Percentiles rank a stretch among this genome's conserved stretches.
phyloP scores from a whole-genome alignment of 2,113 vertebrate species.

The Sinocyclocheilus rhinocerous region DNA sequence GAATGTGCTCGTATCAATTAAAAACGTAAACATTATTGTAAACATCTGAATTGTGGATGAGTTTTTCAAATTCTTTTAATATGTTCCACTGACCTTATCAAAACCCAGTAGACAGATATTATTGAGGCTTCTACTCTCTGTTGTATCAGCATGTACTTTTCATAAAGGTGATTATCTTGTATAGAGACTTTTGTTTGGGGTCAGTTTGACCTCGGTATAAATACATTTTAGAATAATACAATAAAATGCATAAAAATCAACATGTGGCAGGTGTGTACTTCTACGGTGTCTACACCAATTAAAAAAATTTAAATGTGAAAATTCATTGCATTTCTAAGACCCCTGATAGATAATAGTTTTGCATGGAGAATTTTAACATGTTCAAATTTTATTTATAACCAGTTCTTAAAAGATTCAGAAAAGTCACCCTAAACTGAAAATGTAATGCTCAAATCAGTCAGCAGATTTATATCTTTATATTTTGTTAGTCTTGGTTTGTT shows the following conservation, averaged over 20 bases:
- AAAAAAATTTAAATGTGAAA: not conserved
- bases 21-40: not conserved
- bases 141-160: conserved; percentile 3
- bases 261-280: not conserved
- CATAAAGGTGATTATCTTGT: conserved; percentile 12
- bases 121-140: not conserved
- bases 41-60: not conserved
- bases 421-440: not conserved
- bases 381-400: not conserved
- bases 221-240: not conserved
- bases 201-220: not conserved
- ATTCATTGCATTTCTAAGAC: not conserved
- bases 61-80: not conserved
- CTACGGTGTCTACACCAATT: not conserved
- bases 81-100: not conserved
- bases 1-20: not conserved
- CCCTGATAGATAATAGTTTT: not conserved
- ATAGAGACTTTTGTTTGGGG: not conserved
- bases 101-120: not conserved
- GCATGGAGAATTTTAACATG: not conserved
- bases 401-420: not conserved
- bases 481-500: not conserved
- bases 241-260: not conserved
- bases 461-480: not conserved
- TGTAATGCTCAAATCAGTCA: no score